Conservation (phyloP, 2,797 vertebrate genomes). For the Threskiornis aethiopicus region DNA sequence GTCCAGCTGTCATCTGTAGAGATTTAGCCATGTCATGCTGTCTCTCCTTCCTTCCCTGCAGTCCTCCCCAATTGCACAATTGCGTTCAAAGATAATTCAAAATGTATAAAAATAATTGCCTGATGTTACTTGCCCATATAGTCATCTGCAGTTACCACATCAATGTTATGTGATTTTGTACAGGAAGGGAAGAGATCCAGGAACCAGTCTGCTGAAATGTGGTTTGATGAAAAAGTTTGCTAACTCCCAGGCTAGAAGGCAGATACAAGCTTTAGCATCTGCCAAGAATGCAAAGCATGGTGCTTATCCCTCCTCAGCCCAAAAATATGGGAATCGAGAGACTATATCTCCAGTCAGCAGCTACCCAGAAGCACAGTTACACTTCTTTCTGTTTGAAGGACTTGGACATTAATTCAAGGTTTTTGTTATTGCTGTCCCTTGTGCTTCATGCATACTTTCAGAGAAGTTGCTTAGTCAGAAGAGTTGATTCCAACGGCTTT, state of each 20-base stretch:
- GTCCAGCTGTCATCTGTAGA: neutral
- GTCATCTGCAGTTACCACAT: conserved; percentile 66
- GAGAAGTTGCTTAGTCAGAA: conserved; percentile 55
- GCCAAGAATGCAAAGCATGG: conserved; percentile 64
- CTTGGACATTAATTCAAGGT: neutral
- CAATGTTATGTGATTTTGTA: conserved; percentile 60
- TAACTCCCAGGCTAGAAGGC: conserved; percentile 68
- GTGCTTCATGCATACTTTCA: neutral
- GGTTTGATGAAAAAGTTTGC: conserved; percentile 65
- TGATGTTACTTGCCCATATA: conserved; percentile 58
- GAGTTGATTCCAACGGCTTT: neutral
- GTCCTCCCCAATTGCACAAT: neutral
- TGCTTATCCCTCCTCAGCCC: conserved; percentile 23
- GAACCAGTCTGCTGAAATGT: conserved; percentile 60
- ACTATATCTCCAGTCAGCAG: conserved; percentile 27
- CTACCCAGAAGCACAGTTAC: conserved; percentile 10
- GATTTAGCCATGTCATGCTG: conserved; percentile 13
- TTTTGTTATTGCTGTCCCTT: conserved; percentile 8
- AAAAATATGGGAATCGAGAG: conserved; percentile 29
- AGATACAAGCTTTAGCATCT: conserved; percentile 60
- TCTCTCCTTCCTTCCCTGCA: neutral
- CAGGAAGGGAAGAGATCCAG: conserved; percentile 67
- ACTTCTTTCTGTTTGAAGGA: neutral
- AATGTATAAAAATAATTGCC: conserved; percentile 58
- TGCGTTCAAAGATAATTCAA: conserved; percentile 45